Evolutionary conservation across 2,888 invertebrate genomes (phyloP).

Genomic region (Orthosia incerta): DNA sequence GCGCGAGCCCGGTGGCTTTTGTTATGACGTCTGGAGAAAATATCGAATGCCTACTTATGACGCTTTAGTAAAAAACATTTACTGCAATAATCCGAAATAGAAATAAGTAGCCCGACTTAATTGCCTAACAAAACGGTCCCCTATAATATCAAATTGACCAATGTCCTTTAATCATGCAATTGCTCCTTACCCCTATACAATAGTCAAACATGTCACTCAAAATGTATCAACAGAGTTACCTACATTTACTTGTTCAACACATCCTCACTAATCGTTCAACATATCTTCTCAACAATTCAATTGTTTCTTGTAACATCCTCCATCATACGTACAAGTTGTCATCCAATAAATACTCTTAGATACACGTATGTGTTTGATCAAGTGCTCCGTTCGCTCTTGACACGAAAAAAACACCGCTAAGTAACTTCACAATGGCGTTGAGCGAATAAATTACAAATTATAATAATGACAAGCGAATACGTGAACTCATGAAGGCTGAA

Average conservation of each 20-base stretch:
- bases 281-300: conserved; percentile 24
- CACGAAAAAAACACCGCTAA: conserved; percentile 54
- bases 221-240: neutral
- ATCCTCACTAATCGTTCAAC: conserved; percentile 3
- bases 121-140: neutral
- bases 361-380: conserved; percentile 57
- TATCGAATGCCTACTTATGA: neutral
- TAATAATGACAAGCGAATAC: conserved; percentile 47
- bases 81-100: neutral
- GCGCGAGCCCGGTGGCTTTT: neutral
- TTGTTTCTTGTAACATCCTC: conserved; percentile 40
- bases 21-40: conserved; percentile 3
- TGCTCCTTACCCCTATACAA: neutral
- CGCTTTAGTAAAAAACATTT: neutral
- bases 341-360: neutral
- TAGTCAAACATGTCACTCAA: conserved; percentile 6
- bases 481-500: conserved; percentile 63
- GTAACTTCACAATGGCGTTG: conserved; percentile 45
- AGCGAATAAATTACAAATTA: conserved; percentile 63
- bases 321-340: conserved; percentile 21
- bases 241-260: neutral
- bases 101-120: neutral
- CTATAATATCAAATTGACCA: neutral
- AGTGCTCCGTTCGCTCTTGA: conserved; percentile 61
- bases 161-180: neutral